A percentile compares a stretch with the other conserved stretches of the same genome.
Evolutionary conservation across 2,113 vertebrate genomes (phyloP).

Genomic region (Stegastes partitus): DNA sequence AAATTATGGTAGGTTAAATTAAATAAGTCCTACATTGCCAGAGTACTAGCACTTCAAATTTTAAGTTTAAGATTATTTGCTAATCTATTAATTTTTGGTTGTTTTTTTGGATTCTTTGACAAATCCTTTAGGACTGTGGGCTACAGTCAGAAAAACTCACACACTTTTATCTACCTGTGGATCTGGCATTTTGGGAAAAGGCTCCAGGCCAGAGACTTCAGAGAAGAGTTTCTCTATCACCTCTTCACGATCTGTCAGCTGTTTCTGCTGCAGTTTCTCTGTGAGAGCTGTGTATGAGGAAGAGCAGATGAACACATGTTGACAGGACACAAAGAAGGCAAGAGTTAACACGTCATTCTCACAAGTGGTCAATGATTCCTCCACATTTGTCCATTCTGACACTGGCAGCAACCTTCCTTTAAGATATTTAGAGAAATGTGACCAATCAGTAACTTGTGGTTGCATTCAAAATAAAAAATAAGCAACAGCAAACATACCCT

Average conservation of each 20-base stretch:
- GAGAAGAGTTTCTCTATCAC: conserved; percentile 86
- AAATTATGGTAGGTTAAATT: neutral
- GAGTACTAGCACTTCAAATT: neutral
- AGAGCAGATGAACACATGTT: conserved; percentile 2
- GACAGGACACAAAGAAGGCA: neutral
- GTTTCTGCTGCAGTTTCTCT: conserved; percentile 79
- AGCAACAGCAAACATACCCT: too few species aligned
- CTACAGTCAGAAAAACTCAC: neutral
- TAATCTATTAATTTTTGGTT: neutral
- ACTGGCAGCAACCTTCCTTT: neutral
- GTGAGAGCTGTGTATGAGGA: conserved; percentile 79
- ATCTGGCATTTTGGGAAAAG: conserved; percentile 65
- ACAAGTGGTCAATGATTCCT: neutral
- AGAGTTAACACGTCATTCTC: neutral
- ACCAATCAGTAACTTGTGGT: neutral
- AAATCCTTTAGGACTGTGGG: neutral
- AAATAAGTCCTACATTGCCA: neutral
- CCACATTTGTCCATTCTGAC: neutral
- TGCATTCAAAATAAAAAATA: neutral
- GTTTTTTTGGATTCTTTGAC: neutral
- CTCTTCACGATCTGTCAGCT: conserved; percentile 68
- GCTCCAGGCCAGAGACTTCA: conserved; percentile 73
- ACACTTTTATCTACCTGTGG: conserved; percentile 70
- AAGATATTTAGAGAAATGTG: neutral
- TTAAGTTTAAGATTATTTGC: neutral